phyloP scores from a whole-genome alignment of 2,113 vertebrate genomes.

The Lathamus discolor region DNA sequence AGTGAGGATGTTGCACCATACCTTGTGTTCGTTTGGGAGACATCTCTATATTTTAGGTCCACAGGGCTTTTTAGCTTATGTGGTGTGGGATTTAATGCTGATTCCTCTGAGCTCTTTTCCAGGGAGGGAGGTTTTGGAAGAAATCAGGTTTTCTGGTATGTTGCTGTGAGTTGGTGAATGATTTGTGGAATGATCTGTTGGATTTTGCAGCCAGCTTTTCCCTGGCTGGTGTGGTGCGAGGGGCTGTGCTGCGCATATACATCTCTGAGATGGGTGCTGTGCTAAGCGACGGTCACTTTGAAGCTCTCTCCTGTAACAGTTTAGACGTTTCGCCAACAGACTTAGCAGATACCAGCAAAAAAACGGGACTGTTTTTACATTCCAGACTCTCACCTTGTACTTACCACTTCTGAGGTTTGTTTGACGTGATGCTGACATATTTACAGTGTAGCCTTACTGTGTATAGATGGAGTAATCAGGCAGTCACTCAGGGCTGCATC shows the following conservation, averaged over 20 bases:
- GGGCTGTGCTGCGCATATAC: background rate
- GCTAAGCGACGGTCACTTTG: background rate
- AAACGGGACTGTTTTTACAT: background rate
- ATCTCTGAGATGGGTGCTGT: background rate
- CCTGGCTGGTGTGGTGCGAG: rapidly evolving
- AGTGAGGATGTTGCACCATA: background rate
- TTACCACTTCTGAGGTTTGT: slow-evolving; percentile 49
- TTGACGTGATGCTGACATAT: slow-evolving; percentile 17
- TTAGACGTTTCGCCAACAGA: background rate
- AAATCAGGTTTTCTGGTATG: background rate
- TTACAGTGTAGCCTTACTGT: slow-evolving; percentile 54
- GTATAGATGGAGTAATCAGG: slow-evolving; percentile 24
- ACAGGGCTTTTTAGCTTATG: background rate
- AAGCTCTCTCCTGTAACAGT: background rate
- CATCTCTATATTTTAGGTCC: background rate
- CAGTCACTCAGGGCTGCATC: background rate
- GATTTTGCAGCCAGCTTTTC: background rate
- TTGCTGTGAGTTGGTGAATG: background rate
- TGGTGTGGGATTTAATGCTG: background rate
- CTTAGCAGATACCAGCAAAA: background rate
- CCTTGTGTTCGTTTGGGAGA: background rate
- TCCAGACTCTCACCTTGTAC: slow-evolving; percentile 46
- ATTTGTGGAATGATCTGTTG: background rate
- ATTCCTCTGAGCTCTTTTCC: background rate
- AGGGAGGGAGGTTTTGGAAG: background rate